Percentiles rank a stretch among this genome's conserved stretches.
Conservation (phyloP, 2,888 invertebrate genomes). For the Acrocera orbiculus region DNA sequence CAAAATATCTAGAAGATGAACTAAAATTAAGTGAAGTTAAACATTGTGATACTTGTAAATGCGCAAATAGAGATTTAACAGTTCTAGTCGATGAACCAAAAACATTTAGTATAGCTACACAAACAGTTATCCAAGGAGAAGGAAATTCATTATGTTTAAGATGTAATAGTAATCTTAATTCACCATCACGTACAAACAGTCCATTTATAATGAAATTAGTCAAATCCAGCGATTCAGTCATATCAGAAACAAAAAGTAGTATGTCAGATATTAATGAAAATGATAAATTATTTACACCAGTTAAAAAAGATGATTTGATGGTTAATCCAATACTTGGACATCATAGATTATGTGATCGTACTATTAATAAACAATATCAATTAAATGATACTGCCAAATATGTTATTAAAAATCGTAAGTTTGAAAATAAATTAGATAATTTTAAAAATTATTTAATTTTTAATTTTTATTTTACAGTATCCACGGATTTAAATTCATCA, state of each 20-base stretch:
- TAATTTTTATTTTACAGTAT: slow-evolving; percentile 1
- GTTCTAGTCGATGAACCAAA: slow-evolving; percentile 38
- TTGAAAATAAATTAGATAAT: no score
- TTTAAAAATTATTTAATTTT: no score
- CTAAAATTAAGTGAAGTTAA: slow-evolving; percentile 58
- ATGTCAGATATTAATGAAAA: slow-evolving; percentile 29
- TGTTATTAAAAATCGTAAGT: slow-evolving; percentile 12
- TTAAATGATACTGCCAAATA: slow-evolving; percentile 16
- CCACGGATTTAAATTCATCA: slow-evolving; percentile 2
- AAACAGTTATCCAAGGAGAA: slow-evolving; percentile 38
- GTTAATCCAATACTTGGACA: slow-evolving; percentile 37
- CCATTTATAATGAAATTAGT: slow-evolving; percentile 30
- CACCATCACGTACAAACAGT: slow-evolving; percentile 30
- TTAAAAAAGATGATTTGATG: slow-evolving; percentile 30
- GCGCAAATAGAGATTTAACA: slow-evolving; percentile 36
- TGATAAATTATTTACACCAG: slow-evolving; percentile 27
- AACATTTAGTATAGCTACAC: slow-evolving; percentile 43
- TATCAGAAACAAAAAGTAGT: slow-evolving; percentile 31
- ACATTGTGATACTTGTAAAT: slow-evolving; percentile 70
- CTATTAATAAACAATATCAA: slow-evolving; percentile 12
- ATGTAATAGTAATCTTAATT: slow-evolving; percentile 40
- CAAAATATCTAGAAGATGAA: slow-evolving; percentile 78
- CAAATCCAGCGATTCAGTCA: slow-evolving; percentile 31
- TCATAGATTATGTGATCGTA: slow-evolving; percentile 41
- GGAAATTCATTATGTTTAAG: slow-evolving; percentile 37